These are phyloP conservation scores for Cylas formicarius DNA, from an alignment of 1,140 invertebrate species.

Conservation along the genomic window DNA sequence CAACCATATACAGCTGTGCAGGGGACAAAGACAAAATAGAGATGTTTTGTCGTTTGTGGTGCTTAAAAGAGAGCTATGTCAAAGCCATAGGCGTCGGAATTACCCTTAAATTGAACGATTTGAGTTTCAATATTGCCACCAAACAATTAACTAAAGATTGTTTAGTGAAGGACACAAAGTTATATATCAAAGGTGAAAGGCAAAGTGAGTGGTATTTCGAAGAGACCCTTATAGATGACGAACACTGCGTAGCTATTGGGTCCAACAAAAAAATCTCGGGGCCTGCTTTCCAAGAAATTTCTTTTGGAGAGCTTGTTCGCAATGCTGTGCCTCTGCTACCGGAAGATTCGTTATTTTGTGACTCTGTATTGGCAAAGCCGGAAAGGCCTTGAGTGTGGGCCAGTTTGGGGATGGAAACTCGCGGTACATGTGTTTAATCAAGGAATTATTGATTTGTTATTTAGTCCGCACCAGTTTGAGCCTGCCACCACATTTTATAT, in stretches of 20 bases:
- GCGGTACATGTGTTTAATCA: too few species aligned
- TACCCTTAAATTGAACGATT: constrained; percentile 62
- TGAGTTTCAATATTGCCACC: constrained; percentile 66
- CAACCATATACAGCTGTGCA: constrained; percentile 51
- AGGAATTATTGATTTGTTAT: too few species aligned
- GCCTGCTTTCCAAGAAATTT: constrained; percentile 44
- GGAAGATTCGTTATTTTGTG: too few species aligned
- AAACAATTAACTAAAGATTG: constrained; percentile 40
- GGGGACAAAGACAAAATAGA: constrained; percentile 53
- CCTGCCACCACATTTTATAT: too few species aligned
- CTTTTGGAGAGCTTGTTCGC: constrained; percentile 50
- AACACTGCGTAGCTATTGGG: constrained; percentile 78
- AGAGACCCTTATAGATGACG: constrained; percentile 72
- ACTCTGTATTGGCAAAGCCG: too few species aligned
- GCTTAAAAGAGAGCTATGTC: constrained; percentile 91
- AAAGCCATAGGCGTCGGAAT: constrained; percentile 87
- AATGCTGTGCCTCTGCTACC: constrained; percentile 47
- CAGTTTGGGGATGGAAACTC: too few species aligned
- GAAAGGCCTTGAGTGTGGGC: too few species aligned
- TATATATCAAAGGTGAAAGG: constrained; percentile 56
- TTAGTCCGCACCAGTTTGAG: too few species aligned
- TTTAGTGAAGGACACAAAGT: constrained; percentile 56
- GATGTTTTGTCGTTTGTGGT: constrained; percentile 81
- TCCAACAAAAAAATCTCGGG: constrained; percentile 31
- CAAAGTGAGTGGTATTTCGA: constrained; percentile 75